Percentiles rank a stretch among this genome's conserved stretches.
These are phyloP conservation scores for Oscheius sp. DNA, from an alignment of 2,888 invertebrate species.

Conservation along the genomic window DNA sequence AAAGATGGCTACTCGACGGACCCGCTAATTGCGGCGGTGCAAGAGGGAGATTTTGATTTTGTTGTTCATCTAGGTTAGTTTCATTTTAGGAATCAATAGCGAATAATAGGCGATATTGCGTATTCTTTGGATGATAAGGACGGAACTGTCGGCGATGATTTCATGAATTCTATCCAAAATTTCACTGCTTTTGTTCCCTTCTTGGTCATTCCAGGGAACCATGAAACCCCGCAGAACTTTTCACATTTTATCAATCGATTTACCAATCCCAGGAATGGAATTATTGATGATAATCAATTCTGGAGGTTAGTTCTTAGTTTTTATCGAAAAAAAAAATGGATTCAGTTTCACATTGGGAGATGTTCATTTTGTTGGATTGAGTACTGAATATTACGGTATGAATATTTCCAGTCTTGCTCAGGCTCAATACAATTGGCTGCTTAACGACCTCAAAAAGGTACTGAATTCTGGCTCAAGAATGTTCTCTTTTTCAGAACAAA, in stretches of 20 bases:
- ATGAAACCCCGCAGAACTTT: constrained; percentile 82
- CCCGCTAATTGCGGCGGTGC: constrained; percentile 84
- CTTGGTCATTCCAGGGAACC: constrained; percentile 79
- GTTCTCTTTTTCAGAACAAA: constrained; percentile 36
- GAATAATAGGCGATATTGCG: constrained; percentile 90
- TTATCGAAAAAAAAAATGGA: neutral
- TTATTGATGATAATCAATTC: constrained; percentile 66
- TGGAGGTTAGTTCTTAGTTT: constrained; percentile 25
- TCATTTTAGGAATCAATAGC: too few relatives aligned
- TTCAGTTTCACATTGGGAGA: constrained; percentile 82
- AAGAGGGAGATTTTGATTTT: constrained; percentile 75
- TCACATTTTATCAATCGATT: constrained; percentile 90
- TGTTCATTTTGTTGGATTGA: constrained; percentile 87
- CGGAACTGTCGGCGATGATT: constrained; percentile 77
- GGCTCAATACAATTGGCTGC: constrained; percentile 64
- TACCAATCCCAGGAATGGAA: constrained; percentile 82
- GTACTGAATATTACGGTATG: constrained; percentile 89
- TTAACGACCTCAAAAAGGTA: constrained; percentile 55
- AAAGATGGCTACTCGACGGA: constrained; percentile 87
- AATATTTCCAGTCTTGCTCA: constrained; percentile 83
- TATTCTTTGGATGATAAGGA: constrained; percentile 86
- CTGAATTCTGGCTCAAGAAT: neutral
- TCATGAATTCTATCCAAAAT: constrained; percentile 44
- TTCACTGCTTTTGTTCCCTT: constrained; percentile 79
- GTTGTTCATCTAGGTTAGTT: constrained; percentile 68